phyloP scores from a whole-genome alignment of 2,113 vertebrate genomes.

The Tauraco erythrolophus region DNA sequence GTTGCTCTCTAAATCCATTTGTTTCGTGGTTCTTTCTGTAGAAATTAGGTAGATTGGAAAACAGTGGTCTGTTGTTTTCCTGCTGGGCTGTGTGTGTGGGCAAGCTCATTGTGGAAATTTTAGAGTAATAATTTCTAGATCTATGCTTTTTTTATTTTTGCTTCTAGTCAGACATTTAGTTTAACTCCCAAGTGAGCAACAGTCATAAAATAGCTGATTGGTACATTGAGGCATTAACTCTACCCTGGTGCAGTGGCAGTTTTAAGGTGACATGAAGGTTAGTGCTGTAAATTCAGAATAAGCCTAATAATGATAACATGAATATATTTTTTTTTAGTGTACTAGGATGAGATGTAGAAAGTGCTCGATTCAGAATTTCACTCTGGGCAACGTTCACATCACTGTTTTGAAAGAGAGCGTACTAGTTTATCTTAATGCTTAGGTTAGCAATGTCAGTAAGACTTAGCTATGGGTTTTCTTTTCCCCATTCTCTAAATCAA shows the following conservation, averaged over 20 bases:
- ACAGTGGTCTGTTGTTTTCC: not conserved
- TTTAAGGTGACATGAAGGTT: not conserved
- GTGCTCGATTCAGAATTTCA: accelerated
- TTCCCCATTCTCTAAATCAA: not conserved
- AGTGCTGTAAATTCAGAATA: not conserved
- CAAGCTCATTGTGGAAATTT: not conserved
- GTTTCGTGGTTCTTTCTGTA: not conserved
- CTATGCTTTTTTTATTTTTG: not conserved
- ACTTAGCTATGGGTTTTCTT: not conserved
- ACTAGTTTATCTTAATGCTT: not conserved
- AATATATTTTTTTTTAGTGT: not conserved
- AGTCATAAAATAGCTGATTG: not conserved
- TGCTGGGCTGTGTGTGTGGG: not conserved
- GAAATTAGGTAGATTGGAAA: not conserved
- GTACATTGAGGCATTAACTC: accelerated
- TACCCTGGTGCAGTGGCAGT: not conserved
- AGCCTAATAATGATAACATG: not conserved
- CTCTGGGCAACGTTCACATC: not conserved
- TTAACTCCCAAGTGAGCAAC: not conserved
- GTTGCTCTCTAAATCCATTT: not conserved
- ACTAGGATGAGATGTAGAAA: not conserved
- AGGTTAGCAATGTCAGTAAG: not conserved
- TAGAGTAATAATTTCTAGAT: not conserved
- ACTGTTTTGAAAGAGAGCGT: not conserved
- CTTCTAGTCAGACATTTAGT: not conserved